Evolutionary conservation across 2,888 invertebrate species (phyloP), one percentile per base, ranked within the genome.

Genomic region (Blastobasis adustella): DNA sequence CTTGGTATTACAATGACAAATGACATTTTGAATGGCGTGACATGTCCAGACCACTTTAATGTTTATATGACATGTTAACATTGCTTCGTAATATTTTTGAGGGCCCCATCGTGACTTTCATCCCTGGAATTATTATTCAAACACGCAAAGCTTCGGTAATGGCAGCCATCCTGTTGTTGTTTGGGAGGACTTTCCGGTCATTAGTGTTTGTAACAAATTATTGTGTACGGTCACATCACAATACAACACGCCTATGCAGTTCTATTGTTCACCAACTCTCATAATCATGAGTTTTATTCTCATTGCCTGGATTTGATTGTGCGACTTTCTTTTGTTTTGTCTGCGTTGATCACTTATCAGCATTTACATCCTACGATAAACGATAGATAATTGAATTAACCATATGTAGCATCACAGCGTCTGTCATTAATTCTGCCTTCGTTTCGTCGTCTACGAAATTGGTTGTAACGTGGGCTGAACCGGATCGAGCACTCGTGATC

Each of bases 61-160:
- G 66, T 60, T 61, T 53, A 57, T 59, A 64, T 71, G 65, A 59
- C 73, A 68, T 71, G 71, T 54, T 58, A 56, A 52, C 54, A 53
- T 66, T 50, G 58, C 58, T 58, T 57, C 58, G 54, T 54, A 55
- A 61, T 56, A 51, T 58, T 51, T 58, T 56, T 54, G 51, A 58
- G 65, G 64, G 62, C 69, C 58, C 57, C 46, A 44, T 51, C 61
- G 62, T 55, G 59, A 56, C 64, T 65, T 64, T 47, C 65, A 57
- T 65, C 65, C 65, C 65, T 67, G 55, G 66, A 70, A 64, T 60
- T 58, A 63, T 64, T 65, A 67, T 59, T 37, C 66, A 58, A 69
- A 61, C 79, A 79, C 76, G 78, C 78, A 58, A 75, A 62, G 67
- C 61, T 69, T 63, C 63, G 58, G 66, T 77, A 74, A 73, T 68